Evolutionary conservation across 2,888 invertebrate genomes (phyloP).

Genomic region (Periphyllus acericola): DNA sequence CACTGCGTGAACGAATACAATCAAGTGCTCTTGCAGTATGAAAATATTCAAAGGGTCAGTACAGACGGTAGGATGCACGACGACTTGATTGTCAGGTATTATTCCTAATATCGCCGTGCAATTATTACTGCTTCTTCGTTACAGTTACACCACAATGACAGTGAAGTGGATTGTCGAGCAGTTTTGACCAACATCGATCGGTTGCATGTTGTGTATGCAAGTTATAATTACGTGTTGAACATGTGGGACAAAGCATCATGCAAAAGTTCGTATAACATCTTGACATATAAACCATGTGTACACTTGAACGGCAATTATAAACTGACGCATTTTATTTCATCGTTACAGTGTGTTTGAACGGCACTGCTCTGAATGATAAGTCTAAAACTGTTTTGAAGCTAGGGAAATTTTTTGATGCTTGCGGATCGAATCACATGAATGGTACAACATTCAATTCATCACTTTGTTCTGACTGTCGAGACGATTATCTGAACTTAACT

Average conservation of each 20-base stretch:
- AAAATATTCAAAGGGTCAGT: slow-evolving; percentile 69
- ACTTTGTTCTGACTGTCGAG: slow-evolving; percentile 72
- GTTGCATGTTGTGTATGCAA: slow-evolving; percentile 72
- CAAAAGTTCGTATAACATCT: slow-evolving; percentile 69
- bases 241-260: slow-evolving; percentile 76
- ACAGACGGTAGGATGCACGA: no score
- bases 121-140: slow-evolving; percentile 53
- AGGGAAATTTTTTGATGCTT: slow-evolving; percentile 60
- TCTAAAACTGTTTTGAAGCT: slow-evolving; percentile 66
- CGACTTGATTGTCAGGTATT: no score
- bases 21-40: slow-evolving; percentile 70
- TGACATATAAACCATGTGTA: not conserved
- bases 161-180: slow-evolving; percentile 70
- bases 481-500: slow-evolving; percentile 71
- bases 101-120: no score
- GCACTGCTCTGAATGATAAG: slow-evolving; percentile 68
- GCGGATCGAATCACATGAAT: slow-evolving; percentile 66
- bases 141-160: slow-evolving; percentile 69
- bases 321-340: not conserved
- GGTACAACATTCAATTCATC: slow-evolving; percentile 65
- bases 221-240: slow-evolving; percentile 71
- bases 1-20: slow-evolving; percentile 72
- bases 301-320: not conserved
- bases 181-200: slow-evolving; percentile 74
- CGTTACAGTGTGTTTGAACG: slow-evolving; percentile 71